phyloP scores from a whole-genome alignment of 1,140 invertebrate species.

The Episyrphus balteatus region DNA sequence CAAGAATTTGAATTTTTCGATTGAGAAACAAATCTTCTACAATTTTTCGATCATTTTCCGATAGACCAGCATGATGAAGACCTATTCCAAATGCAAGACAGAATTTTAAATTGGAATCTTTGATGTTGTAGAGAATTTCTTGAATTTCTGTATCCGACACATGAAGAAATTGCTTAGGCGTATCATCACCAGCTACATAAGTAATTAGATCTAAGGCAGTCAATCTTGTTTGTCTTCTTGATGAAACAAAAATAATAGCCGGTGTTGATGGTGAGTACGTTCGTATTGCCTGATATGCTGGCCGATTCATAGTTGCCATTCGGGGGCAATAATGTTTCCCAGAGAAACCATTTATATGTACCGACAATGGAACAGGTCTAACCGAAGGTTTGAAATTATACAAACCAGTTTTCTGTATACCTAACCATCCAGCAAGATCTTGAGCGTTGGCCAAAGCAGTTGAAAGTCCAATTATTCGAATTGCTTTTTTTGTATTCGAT shows the following conservation, averaged over 20 bases:
- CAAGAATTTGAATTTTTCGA: constrained; percentile 95
- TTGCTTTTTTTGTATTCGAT: constrained; percentile 62
- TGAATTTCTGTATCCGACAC: constrained; percentile 79
- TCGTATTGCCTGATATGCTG: constrained; percentile 91
- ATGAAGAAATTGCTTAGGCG: constrained; percentile 92
- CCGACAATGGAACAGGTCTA: constrained; percentile 91
- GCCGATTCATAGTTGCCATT: constrained; percentile 99
- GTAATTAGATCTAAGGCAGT: constrained; percentile 95
- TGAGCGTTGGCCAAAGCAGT: constrained; percentile 96
- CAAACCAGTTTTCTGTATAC: constrained; percentile 79
- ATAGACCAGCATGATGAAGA: constrained; percentile 91
- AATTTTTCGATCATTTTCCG: constrained; percentile 80
- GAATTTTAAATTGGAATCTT: constrained; percentile 86
- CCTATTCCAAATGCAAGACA: constrained; percentile 96
- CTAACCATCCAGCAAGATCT: constrained; percentile 94
- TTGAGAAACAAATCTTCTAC: constrained; percentile 95
- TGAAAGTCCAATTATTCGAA: constrained; percentile 89
- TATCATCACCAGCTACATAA: constrained; percentile 78
- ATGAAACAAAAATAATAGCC: constrained; percentile 92
- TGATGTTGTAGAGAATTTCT: constrained; percentile 60
- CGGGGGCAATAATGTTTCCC: constrained; percentile 96
- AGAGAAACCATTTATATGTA: constrained; percentile 78
- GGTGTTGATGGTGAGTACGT: constrained; percentile 87
- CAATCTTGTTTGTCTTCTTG: constrained; percentile 90
- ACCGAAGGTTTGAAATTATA: constrained; percentile 98